Evolutionary conservation across 1,140 invertebrate species (phyloP).

Genomic region (Eurytemora carolleeae): DNA sequence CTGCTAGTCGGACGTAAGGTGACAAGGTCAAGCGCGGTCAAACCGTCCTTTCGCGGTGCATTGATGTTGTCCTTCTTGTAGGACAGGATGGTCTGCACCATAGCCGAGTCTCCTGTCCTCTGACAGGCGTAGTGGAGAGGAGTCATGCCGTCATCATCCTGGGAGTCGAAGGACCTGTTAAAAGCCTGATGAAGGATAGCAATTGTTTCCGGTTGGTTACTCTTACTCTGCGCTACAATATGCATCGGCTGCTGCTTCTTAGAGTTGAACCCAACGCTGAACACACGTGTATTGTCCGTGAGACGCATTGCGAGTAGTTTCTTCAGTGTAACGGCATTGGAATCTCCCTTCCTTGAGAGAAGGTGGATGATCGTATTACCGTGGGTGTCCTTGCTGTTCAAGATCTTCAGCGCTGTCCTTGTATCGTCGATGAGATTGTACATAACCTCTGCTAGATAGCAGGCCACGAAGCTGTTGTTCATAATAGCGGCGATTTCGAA

Average conservation of each 20-base stretch:
- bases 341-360: neutral
- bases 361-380: neutral
- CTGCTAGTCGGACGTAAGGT: neutral
- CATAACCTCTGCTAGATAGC: neutral
- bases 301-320: neutral
- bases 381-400: neutral
- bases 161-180: neutral
- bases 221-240: neutral
- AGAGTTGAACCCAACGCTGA: neutral
- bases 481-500: neutral
- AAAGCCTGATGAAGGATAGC: neutral
- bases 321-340: neutral
- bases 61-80: neutral
- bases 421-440: neutral
- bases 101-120: neutral
- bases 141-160: neutral
- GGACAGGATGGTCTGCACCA: neutral
- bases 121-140: neutral
- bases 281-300: neutral
- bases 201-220: neutral
- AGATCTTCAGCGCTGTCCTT: neutral
- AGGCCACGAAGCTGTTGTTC: neutral
- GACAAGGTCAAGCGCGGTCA: neutral
- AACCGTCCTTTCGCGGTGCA: neutral
- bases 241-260: neutral